Base-by-base conservation (phyloP, 2,797 vertebrate genomes). In the Amphiprion clarkii region DNA sequence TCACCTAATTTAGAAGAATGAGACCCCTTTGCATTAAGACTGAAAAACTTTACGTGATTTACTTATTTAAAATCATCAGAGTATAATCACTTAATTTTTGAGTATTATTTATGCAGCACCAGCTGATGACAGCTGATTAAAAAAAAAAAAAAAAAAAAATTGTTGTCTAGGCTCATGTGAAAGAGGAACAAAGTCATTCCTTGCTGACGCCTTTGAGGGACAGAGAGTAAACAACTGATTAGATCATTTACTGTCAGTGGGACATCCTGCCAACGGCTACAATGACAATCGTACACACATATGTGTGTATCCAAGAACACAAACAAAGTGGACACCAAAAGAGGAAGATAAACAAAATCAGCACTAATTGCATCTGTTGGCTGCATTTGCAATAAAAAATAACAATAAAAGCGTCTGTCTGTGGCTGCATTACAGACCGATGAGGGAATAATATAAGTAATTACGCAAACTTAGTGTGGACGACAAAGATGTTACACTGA, bases 211-310 rank as follows among this genome's bases (percentile, higher is more conserved):
- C 85, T 88, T 60, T 61, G 76, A 84, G 78, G 48, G 72, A 75
- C 55, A n/a, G 56, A 44, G 76, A 80, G 85, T 84, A 93, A 95
- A 93, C 93, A 93, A 87, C 91, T 91, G 92, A 94, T 94, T 93
- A 91, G 82, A 92, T 89, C 88, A 70, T 29, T 44, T 61, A 87
- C 67, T 77, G 85, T 94, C 89, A 92, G 78, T 87, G 83, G 88
- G 89, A 94, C 54, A 85, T 93, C 92, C 91, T 89, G 88, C 62
- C 82, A 74, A 51, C 78, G 84, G 82, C 85, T 89, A 78, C 84
- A 85, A 87, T 78, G 84, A 90, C 89, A 79, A 78, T 57, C 74
- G 75, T 85, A 73, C 78, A 88, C 75, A 86, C 82, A 82, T 85
- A 65, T 42, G 79, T 79, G 62, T 78, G 74, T 63, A 61, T 78